These are phyloP conservation scores for Taphrorychus bicolor DNA, from an alignment of 2,888 invertebrate species.

Conservation along the genomic window DNA sequence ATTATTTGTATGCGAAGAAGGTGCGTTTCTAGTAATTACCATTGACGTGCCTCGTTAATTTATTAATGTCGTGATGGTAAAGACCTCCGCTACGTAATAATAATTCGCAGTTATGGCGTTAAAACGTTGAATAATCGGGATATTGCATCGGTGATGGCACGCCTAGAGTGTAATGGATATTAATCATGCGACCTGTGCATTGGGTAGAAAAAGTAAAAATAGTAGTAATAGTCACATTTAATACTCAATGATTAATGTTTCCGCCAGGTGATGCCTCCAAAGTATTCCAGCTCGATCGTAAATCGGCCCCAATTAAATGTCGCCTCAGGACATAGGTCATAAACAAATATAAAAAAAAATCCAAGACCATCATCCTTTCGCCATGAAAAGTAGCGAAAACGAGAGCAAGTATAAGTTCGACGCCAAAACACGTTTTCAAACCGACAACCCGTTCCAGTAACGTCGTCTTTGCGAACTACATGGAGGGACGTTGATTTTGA, in stretches of 20 bases:
- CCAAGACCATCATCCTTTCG: background rate
- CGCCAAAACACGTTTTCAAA: background rate
- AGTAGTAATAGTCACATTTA: too few relatives aligned
- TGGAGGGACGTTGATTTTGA: background rate
- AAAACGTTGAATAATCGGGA: background rate
- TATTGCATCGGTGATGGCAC: conserved; percentile 1
- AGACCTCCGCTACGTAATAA: background rate
- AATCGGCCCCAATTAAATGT: too few relatives aligned
- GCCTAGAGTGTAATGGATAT: background rate
- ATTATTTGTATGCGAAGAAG: background rate
- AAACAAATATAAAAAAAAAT: background rate
- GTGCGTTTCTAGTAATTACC: background rate
- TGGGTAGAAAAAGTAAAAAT: background rate
- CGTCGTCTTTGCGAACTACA: background rate
- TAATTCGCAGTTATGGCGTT: background rate
- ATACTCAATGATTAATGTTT: too few relatives aligned
- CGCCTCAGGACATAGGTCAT: background rate
- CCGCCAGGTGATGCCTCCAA: too few relatives aligned
- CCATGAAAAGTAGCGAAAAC: background rate
- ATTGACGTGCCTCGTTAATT: background rate
- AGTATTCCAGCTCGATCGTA: too few relatives aligned
- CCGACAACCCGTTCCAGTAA: background rate
- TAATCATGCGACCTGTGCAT: background rate
- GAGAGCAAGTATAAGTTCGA: background rate
- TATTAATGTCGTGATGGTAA: background rate